Percentiles rank a stretch among this genome's conserved stretches.
Evolutionary conservation across 1,140 invertebrate genomes (phyloP).

Genomic region (Drosophila bocki): DNA sequence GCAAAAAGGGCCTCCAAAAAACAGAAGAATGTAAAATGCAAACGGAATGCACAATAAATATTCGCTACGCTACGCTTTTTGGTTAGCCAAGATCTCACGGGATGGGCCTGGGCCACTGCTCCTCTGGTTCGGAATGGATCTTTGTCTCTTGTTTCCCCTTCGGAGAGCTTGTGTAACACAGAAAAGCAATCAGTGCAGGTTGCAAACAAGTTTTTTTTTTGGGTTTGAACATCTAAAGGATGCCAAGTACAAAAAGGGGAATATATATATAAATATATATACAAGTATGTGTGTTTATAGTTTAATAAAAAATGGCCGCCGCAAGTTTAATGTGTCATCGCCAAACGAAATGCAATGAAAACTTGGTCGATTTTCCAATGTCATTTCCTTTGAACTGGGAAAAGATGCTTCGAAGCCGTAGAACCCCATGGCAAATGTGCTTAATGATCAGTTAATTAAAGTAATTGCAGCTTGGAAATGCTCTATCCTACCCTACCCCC

Average conservation of each 20-base stretch:
- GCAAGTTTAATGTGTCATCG: conserved; percentile 46
- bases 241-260: conserved; percentile 20
- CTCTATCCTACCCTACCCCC: not conserved
- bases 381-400: conserved; percentile 63
- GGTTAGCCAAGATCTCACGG: conserved; percentile 30
- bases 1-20: conserved; percentile 10
- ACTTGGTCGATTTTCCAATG: conserved; percentile 64
- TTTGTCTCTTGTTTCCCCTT: conserved; percentile 15
- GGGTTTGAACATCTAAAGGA: conserved; percentile 28
- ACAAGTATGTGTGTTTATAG: not conserved
- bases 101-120: conserved; percentile 21
- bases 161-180: conserved; percentile 60
- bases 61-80: conserved; percentile 66
- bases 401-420: not conserved
- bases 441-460: conserved; percentile 83
- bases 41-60: conserved; percentile 82
- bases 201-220: conserved; percentile 69
- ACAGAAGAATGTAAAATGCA: conserved; percentile 73
- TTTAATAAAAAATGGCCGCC: conserved; percentile 40
- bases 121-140: not conserved
- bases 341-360: conserved; percentile 3
- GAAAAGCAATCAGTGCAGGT: conserved; percentile 81
- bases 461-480: conserved; percentile 71
- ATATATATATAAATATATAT: conserved; percentile 11
- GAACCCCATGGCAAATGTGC: conserved; percentile 53